Evolutionary conservation across 1,140 invertebrate genomes (phyloP).

Genomic region (Drosophila miranda): DNA sequence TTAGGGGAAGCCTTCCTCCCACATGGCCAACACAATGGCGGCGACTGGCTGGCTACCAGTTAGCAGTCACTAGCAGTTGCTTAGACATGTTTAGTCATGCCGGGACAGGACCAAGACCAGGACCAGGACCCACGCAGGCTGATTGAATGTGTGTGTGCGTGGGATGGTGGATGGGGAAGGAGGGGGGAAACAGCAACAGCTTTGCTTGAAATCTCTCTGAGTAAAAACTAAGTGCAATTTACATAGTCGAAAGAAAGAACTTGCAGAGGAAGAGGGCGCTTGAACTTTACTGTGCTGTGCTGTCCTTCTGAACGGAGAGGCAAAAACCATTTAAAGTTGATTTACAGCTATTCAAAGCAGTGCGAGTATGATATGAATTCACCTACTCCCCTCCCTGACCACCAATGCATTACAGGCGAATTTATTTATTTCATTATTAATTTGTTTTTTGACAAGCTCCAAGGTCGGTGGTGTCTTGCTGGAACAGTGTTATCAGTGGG

Average conservation of each 20-base stretch:
- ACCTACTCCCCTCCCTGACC: too few relatives aligned
- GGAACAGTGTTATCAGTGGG: too few relatives aligned
- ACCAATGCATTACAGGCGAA: too few relatives aligned
- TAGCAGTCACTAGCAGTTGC: conserved; percentile 65
- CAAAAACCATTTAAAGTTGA: too few relatives aligned
- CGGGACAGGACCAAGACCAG: conserved; percentile 4
- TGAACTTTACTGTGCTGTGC: conserved; percentile 6
- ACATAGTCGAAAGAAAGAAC: conserved; percentile 26
- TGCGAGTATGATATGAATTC: too few relatives aligned
- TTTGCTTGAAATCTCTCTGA: conserved; percentile 4
- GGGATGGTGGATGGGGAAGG: background rate
- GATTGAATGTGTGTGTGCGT: conserved; percentile 13
- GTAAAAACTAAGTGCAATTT: conserved; percentile 32
- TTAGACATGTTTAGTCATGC: conserved; percentile 46
- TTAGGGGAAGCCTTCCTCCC: background rate
- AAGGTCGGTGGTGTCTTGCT: too few relatives aligned
- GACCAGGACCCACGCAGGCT: background rate
- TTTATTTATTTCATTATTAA: too few relatives aligned
- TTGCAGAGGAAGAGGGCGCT: conserved; percentile 1
- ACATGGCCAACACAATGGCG: conserved; percentile 59
- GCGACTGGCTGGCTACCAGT: conserved; percentile 27
- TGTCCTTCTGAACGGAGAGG: too few relatives aligned
- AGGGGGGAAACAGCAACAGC: background rate
- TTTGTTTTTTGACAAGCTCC: too few relatives aligned
- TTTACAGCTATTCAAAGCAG: too few relatives aligned